These are phyloP conservation scores for Nezara viridula DNA, from an alignment of 2,888 invertebrate species.

Conservation along the genomic window DNA sequence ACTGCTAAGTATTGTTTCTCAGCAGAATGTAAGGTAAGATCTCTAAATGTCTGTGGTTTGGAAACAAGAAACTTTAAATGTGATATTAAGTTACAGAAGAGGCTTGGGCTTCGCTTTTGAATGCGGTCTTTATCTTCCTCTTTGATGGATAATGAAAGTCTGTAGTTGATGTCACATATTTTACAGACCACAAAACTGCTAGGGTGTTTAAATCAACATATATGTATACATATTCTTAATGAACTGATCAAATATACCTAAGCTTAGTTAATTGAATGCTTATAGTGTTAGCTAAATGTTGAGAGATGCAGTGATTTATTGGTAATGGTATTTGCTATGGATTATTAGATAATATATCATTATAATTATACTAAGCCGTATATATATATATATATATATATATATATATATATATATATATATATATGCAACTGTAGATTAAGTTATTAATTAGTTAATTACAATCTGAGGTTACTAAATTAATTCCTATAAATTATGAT, in stretches of 20 bases:
- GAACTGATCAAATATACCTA: too few species aligned
- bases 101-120: not conserved
- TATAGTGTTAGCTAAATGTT: not conserved
- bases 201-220: too few species aligned
- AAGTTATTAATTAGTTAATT: too few species aligned
- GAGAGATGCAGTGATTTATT: not conserved
- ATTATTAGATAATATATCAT: not conserved
- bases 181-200: too few species aligned
- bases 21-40: not conserved
- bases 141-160: not conserved
- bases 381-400: too few species aligned
- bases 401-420: too few species aligned
- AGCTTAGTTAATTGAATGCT: too few species aligned
- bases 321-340: not conserved
- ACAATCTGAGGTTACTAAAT: too few species aligned
- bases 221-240: too few species aligned
- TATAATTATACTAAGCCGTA: too few species aligned
- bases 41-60: not conserved
- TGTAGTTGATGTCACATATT: not conserved
- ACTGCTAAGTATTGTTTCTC: not conserved
- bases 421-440: too few species aligned
- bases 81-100: not conserved
- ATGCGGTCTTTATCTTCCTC: not conserved
- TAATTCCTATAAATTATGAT: too few species aligned
- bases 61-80: slow-evolving; percentile 20